phyloP scores from a whole-genome alignment of 2,113 vertebrate genomes.

The Cyanistes caeruleus region DNA sequence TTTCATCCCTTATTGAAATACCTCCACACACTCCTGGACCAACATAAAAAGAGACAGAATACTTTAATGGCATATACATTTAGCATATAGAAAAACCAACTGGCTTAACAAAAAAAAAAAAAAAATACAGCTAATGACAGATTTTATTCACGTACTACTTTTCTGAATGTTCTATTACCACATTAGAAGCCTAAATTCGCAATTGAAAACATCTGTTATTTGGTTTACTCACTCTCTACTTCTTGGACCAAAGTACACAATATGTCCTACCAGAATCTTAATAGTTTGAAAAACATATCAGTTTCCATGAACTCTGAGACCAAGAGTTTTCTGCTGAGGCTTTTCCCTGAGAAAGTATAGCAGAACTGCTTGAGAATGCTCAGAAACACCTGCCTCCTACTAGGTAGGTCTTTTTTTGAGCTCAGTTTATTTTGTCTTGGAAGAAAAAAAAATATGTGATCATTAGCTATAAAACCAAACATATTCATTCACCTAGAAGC shows the following conservation, averaged over 20 bases:
- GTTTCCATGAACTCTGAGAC: neutral
- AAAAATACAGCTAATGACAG: neutral
- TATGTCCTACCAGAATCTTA: conserved; percentile 3
- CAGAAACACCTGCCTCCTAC: neutral
- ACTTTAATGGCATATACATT: neutral
- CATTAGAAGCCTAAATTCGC: neutral
- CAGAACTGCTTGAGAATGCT: neutral
- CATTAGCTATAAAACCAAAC: neutral
- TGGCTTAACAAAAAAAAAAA: neutral
- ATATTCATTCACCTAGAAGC: neutral
- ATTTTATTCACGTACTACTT: conserved; percentile 4
- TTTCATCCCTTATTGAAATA: neutral
- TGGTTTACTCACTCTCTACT: conserved; percentile 12
- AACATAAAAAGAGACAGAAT: neutral
- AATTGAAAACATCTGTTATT: conserved; percentile 45
- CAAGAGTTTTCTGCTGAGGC: neutral
- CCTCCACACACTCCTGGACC: neutral
- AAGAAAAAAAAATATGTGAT: neutral
- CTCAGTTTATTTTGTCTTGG: neutral
- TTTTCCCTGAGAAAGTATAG: neutral
- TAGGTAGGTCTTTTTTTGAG: neutral
- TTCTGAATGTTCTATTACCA: neutral
- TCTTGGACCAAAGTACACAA: conserved; percentile 16
- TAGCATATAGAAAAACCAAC: neutral
- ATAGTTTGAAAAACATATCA: conserved; percentile 1